Evolutionary conservation across 2,113 vertebrate genomes (phyloP), one percentile per base, ranked within the genome.

Genomic region (Oryctolagus cuniculus): DNA sequence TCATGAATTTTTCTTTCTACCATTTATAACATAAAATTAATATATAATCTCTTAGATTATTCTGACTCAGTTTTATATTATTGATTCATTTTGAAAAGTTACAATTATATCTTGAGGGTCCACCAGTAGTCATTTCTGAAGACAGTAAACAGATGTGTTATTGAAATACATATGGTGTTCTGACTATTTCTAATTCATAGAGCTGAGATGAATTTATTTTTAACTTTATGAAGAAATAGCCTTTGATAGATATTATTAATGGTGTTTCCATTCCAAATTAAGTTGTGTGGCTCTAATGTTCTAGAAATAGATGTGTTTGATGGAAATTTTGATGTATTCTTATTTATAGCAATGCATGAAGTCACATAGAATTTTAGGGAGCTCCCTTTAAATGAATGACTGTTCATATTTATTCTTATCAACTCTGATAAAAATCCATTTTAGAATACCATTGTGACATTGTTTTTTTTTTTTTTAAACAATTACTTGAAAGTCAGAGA

Each of bases 261-360:
- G 29, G 17, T 88, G 36, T 5, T 92, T 97, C 34, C 58, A 90
- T 94, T 96, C n/a, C 63, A 96, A 79, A 95, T 69, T 93, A 87
- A 83, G 49, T 95, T 96, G 95, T 84, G 27, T 84, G 86, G 17
- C n/a, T 95, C 0, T 77, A 69, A 36, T 4, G 82, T 31, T 86
- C 78, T 96, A 84, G 74, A 93, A 96, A 96, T 91, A 82, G 81
- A 31, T 83, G 9, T 5, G 10, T 95, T 95, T 91, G 84, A 72
- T 91, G 87, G 83, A 74, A 93, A 92, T 66, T 3, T 81, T 87
- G 85, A 87, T 64, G 87, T n/a, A 84, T 84, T 89, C 27, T 77
- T 67, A 82, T 38, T 87, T 90, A 13, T 44, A 53, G 73, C 36
- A 87, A 31, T 92, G 81, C 84, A 66, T 63, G 49, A 90, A 95